Conservation (phyloP, 2,888 invertebrate species). For the Stenoptilia bipunctidactyla region DNA sequence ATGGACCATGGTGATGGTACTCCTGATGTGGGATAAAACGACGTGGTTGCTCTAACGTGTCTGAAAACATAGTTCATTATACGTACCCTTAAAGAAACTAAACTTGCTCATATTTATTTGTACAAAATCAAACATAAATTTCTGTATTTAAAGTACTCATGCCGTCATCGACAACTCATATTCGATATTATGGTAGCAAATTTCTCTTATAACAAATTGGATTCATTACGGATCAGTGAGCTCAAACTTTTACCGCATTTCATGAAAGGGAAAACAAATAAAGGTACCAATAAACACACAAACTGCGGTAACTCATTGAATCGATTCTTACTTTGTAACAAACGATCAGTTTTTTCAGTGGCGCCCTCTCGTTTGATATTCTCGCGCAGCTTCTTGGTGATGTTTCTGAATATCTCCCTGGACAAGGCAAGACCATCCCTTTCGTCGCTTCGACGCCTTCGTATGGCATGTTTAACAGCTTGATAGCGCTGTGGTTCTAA, state of each 20-base stretch:
- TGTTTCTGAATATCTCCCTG: slow-evolving; percentile 65
- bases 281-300: neutral
- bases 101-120: too few relatives aligned
- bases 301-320: neutral
- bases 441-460: slow-evolving; percentile 50
- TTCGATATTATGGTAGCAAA: neutral
- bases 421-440: slow-evolving; percentile 62
- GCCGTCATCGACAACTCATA: too few relatives aligned
- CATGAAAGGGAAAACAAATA: neutral
- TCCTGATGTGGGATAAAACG: slow-evolving; percentile 58
- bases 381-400: slow-evolving; percentile 63
- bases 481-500: slow-evolving; percentile 55
- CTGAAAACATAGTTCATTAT: too few relatives aligned
- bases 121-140: too few relatives aligned
- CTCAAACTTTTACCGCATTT: neutral
- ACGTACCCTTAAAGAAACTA: too few relatives aligned
- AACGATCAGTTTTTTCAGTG: slow-evolving; percentile 53
- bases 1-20: slow-evolving; percentile 78
- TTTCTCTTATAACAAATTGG: slow-evolving; percentile 1
- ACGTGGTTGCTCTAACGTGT: slow-evolving; percentile 54
- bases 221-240: slow-evolving; percentile 2
- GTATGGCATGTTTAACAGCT: slow-evolving; percentile 43
- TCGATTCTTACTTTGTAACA: slow-evolving; percentile 45
- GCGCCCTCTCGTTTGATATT: slow-evolving; percentile 61
- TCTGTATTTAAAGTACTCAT: too few relatives aligned